Conservation (phyloP, 2,888 invertebrate species). For the Zygaena filipendulae region DNA sequence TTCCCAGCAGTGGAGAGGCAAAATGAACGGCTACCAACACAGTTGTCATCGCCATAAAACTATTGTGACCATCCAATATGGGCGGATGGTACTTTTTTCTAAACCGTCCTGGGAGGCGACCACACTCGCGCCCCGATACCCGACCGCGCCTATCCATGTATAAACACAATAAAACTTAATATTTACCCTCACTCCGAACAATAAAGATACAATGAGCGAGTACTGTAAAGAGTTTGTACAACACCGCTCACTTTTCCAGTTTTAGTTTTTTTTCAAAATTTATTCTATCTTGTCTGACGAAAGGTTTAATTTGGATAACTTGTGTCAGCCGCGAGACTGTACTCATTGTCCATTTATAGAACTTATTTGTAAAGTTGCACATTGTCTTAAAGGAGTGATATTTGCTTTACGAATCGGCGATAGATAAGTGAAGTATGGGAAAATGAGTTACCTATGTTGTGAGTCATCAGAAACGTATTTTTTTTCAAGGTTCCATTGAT, state of each 20-base stretch:
- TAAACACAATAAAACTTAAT: slow-evolving; percentile 64
- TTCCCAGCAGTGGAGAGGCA: slow-evolving; percentile 11
- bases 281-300: too few species aligned
- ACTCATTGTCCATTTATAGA: slow-evolving; percentile 33
- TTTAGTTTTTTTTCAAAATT: too few species aligned
- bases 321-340: too few species aligned
- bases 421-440: slow-evolving; percentile 45
- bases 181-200: slow-evolving; percentile 55
- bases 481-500: too few species aligned
- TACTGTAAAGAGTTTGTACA: slow-evolving; percentile 41
- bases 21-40: slow-evolving; percentile 37
- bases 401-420: slow-evolving; percentile 40
- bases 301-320: too few species aligned
- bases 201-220: slow-evolving; percentile 57
- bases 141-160: slow-evolving; percentile 47
- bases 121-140: slow-evolving; percentile 42
- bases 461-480: slow-evolving; percentile 25
- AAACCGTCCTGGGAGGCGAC: slow-evolving; percentile 52
- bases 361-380: slow-evolving; percentile 52
- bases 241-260: slow-evolving; percentile 27
- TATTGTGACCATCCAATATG: slow-evolving; percentile 34
- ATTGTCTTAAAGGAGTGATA: slow-evolving; percentile 46
- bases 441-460: slow-evolving; percentile 21
- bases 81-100: slow-evolving; percentile 39
- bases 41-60: slow-evolving; percentile 52